Conservation (phyloP, 2,113 vertebrate genomes). For the Lophura nycthemera region DNA sequence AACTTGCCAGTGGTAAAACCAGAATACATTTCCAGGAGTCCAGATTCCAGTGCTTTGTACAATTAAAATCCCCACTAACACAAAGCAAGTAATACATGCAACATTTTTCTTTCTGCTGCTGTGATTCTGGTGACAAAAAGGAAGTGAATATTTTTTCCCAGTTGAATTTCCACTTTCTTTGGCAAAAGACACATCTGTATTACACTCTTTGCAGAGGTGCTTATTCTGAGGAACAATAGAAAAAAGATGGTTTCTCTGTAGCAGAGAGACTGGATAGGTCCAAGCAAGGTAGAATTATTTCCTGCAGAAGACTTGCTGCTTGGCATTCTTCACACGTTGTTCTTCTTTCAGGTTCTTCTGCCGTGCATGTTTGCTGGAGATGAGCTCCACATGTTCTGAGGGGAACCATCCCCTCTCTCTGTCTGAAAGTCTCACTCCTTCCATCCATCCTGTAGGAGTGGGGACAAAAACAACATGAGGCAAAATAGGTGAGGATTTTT, state of each 20-base stretch:
- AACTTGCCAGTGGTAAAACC: slow-evolving; percentile 35
- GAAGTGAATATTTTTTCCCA: slow-evolving; percentile 26
- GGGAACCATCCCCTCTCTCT: slow-evolving; percentile 93
- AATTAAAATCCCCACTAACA: slow-evolving; percentile 6
- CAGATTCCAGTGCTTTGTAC: not conserved
- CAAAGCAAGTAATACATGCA: slow-evolving; percentile 45
- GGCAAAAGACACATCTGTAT: slow-evolving; percentile 21
- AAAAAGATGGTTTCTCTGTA: not conserved
- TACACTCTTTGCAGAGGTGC: not conserved
- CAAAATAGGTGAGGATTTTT: not conserved
- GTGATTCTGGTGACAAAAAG: not conserved
- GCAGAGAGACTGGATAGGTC: slow-evolving; percentile 28
- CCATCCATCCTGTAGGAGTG: slow-evolving; percentile 87
- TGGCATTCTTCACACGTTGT: slow-evolving; percentile 89
- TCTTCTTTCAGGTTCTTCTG: slow-evolving; percentile 91
- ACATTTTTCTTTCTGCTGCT: slow-evolving; percentile 5
- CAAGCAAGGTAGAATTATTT: slow-evolving; percentile 48
- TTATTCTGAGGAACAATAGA: slow-evolving; percentile 33
- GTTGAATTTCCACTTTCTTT: slow-evolving; percentile 54
- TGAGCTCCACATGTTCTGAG: slow-evolving; percentile 85
- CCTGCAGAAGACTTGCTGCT: slow-evolving; percentile 77
- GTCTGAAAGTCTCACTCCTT: slow-evolving; percentile 91
- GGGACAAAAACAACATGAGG: not conserved
- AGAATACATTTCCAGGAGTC: not conserved
- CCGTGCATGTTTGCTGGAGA: slow-evolving; percentile 82